Evolutionary conservation across 2,113 vertebrate genomes (phyloP).

Genomic region (Lasiurus cinereus): DNA sequence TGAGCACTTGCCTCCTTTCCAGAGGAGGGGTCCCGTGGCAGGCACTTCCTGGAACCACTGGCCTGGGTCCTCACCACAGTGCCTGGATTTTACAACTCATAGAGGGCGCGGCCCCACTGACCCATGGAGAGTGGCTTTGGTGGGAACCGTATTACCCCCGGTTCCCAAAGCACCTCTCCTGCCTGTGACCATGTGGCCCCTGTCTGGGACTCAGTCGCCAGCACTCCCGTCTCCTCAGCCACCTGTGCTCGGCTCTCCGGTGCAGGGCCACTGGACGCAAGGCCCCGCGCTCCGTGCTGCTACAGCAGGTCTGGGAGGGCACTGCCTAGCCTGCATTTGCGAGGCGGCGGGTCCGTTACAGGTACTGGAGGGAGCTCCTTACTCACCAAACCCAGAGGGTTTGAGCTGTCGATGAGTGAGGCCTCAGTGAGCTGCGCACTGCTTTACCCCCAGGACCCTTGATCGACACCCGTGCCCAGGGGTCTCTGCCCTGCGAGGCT

Average conservation of each 20-base stretch:
- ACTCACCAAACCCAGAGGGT: background rate
- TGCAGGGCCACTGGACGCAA: background rate
- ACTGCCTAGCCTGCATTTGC: background rate
- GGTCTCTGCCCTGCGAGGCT: background rate
- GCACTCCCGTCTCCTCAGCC: fast-evolving
- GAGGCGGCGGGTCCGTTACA: background rate
- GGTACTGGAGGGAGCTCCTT: background rate
- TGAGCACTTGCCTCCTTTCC: background rate
- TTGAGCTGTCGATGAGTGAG: background rate
- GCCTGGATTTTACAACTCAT: background rate
- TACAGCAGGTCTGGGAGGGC: too few relatives aligned
- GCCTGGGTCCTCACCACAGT: background rate
- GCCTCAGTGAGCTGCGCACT: background rate
- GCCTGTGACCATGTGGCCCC: background rate
- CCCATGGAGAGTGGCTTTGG: background rate
- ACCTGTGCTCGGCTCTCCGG: background rate
- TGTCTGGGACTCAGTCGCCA: too few relatives aligned
- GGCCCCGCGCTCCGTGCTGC: too few relatives aligned
- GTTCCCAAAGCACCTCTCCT: background rate
- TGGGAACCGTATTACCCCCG: background rate
- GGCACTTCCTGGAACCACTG: background rate
- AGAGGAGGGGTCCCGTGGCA: background rate
- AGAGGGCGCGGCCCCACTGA: background rate
- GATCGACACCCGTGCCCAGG: background rate
- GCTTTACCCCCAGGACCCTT: background rate